Percentiles rank a stretch among this genome's conserved stretches.
These are phyloP conservation scores for Drosophila biarmipes DNA, from an alignment of 1,140 invertebrate genomes.

Conservation along the genomic window DNA sequence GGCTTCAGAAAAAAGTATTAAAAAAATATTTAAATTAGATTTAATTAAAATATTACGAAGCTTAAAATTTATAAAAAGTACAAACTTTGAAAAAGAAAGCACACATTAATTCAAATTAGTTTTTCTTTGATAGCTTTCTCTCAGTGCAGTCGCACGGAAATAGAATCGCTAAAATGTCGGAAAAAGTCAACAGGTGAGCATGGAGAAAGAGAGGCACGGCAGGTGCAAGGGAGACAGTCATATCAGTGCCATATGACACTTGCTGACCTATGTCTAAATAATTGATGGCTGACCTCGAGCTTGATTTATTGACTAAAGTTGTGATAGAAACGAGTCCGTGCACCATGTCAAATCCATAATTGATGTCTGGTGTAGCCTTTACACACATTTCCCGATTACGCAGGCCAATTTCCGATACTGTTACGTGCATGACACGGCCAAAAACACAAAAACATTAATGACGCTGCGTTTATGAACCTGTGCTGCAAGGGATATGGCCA, in stretches of 20 bases:
- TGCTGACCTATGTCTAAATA: conserved; percentile 64
- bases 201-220: background rate
- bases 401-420: conserved; percentile 32
- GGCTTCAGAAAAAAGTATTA: too few species aligned
- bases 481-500: conserved; percentile 17
- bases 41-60: too few species aligned
- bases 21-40: too few species aligned
- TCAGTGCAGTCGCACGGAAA: conserved; percentile 15
- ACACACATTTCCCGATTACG: conserved; percentile 27
- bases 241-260: conserved; percentile 52
- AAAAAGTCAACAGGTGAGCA: conserved; percentile 48
- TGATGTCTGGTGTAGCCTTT: conserved; percentile 35
- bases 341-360: conserved; percentile 40
- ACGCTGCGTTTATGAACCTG: conserved; percentile 24
- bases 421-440: conserved; percentile 6
- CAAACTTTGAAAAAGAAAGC: too few species aligned
- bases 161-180: conserved; percentile 38
- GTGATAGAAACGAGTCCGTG: conserved; percentile 11
- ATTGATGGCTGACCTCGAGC: conserved; percentile 73
- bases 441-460: conserved; percentile 28
- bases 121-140: background rate
- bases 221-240: conserved; percentile 11
- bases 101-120: background rate
- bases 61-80: too few species aligned
- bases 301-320: conserved; percentile 74